Evolutionary conservation across 2,888 invertebrate species (phyloP), one percentile per base, ranked within the genome.

Genomic region (Mythimna pallens): DNA sequence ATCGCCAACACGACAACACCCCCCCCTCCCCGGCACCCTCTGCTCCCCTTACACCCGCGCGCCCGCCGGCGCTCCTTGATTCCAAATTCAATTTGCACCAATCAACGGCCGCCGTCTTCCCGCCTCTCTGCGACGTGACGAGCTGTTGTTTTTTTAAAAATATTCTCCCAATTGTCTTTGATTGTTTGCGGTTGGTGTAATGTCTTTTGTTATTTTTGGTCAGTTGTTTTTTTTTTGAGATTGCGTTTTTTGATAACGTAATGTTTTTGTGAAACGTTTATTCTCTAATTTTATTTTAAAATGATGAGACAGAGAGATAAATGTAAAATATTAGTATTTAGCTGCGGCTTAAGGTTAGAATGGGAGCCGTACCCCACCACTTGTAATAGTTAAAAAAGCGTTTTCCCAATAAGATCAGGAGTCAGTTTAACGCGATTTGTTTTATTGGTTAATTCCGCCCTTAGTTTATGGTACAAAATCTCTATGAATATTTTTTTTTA

Each of bases 41-140:
- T 9, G 20, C n/a, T 73, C 79, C 43, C 86, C 61, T 43, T n/a
- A 83, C 80, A 20, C 54, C 86, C 59, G 64, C 25, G 82, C 79
- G 72, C 82, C 86, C 86, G 78, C 81, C 76, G 78, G 84, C 89
- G 87, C 88, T 91, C 92, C 93, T 94, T 94, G 94, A 93, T 94
- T 93, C 95, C 95, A 96, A 96, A 96, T 95, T 95, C 95, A 95
- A 96, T 96, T 96, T 96, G 95, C 95, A 96, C 96, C 96, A 96
- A 96, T 96, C 96, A 96, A 94, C 94, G 94, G 89, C 92, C 94
- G 92, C 90, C 93, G 95, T 95, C 95, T 95, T 95, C 95, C 95
- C 96, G 95, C 95, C 95, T 95, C 93, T 92, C 88, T 87, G 89
- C 93, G 93, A 95, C 94, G 95, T 95, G 95, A 91, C 87, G 87